A percentile compares a stretch with the other conserved stretches of the same genome.
phyloP scores from a whole-genome alignment of 2,888 invertebrate genomes.

The Norana najaformis region DNA sequence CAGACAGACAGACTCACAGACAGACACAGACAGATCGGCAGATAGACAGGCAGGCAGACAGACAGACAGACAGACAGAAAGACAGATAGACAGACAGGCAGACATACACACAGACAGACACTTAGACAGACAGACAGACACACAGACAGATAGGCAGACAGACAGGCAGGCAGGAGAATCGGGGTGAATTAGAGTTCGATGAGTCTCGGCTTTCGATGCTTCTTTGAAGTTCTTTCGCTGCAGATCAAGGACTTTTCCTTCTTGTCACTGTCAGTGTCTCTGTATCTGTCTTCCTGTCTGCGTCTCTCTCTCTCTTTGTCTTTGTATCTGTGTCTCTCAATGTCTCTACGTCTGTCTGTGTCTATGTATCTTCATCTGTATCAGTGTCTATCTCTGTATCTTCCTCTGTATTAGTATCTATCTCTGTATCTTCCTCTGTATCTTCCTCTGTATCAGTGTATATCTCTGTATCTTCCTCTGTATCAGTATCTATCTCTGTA shows the following conservation, averaged over 20 bases:
- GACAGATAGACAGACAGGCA: too few relatives aligned
- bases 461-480: not conserved
- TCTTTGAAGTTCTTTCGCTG: not conserved
- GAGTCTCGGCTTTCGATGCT: not conserved
- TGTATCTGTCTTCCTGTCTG: not conserved
- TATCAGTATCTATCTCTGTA: not conserved
- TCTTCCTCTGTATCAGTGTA: not conserved
- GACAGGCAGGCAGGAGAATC: too few relatives aligned
- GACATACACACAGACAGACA: too few relatives aligned
- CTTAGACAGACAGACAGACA: too few relatives aligned
- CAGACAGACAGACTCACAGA: too few relatives aligned
- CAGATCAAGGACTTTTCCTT: not conserved
- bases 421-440: not conserved
- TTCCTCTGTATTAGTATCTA: not conserved
- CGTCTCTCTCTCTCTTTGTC: slow-evolving; percentile 7
- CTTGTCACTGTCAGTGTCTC: not conserved
- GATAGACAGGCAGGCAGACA: too few relatives aligned
- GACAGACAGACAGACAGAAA: too few relatives aligned
- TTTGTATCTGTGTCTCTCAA: not conserved
- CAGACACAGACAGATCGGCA: too few relatives aligned
- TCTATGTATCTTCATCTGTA: not conserved
- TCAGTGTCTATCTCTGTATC: not conserved
- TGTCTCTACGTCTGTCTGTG: slow-evolving; percentile 17
- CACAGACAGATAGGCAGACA: too few relatives aligned
- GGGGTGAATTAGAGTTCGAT: too few relatives aligned